Conservation (phyloP, 2,888 invertebrate genomes). For the Quadroppia sp. region DNA sequence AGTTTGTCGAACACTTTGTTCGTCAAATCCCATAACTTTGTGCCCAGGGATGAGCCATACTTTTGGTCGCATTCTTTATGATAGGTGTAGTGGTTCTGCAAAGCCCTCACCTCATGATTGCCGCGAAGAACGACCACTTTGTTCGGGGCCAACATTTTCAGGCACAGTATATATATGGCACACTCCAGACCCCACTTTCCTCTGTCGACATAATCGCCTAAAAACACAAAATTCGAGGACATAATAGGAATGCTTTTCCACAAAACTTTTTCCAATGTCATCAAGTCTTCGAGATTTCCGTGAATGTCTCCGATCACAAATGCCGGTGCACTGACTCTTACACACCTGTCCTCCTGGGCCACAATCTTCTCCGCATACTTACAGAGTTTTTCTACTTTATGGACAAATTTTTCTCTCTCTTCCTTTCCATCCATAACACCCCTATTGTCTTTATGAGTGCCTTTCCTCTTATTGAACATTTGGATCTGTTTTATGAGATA, state of each 20-base stretch:
- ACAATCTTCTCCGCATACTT: constrained; percentile 56
- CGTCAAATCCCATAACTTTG: constrained; percentile 65
- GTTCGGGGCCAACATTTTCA: constrained; percentile 64
- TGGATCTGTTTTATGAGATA: constrained; percentile 9
- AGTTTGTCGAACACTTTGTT: constrained; percentile 68
- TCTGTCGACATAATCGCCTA: constrained; percentile 73
- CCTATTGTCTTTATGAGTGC: constrained; percentile 1
- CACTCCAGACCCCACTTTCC: constrained; percentile 64
- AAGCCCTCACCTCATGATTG: constrained; percentile 70
- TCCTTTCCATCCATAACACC: constrained; percentile 1
- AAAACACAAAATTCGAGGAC: constrained; percentile 64
- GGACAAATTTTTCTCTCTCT: not conserved
- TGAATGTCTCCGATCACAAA: constrained; percentile 59
- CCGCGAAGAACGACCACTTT: constrained; percentile 65
- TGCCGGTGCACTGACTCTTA: constrained; percentile 58
- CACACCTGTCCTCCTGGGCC: constrained; percentile 57
- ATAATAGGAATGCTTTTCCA: constrained; percentile 57
- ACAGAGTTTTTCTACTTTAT: constrained; percentile 51
- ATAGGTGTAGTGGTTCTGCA: constrained; percentile 71
- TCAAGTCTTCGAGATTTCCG: not conserved
- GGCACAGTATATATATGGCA: constrained; percentile 62
- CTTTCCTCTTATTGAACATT: constrained; percentile 23
- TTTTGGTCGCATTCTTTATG: constrained; percentile 66
- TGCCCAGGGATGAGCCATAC: constrained; percentile 63
- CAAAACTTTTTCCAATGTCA: not conserved